A percentile compares a stretch with the other conserved stretches of the same genome.
Conservation (phyloP, 2,888 invertebrate genomes). For the Notodonta dromedarius region DNA sequence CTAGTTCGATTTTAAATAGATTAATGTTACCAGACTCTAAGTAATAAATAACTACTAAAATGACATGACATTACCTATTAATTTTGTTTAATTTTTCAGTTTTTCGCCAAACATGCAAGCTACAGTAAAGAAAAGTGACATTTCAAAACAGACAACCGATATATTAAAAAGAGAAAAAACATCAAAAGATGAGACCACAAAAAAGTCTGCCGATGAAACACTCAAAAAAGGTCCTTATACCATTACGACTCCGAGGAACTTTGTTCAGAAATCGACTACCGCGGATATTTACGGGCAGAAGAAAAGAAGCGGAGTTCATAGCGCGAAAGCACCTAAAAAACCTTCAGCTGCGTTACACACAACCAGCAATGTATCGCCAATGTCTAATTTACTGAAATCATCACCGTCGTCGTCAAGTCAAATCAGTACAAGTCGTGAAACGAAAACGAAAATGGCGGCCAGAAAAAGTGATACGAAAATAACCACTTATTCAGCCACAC, state of each 20-base stretch:
- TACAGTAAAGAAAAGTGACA: slow-evolving; percentile 45
- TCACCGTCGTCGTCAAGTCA: slow-evolving; percentile 59
- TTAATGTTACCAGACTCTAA: no score
- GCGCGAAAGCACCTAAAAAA: slow-evolving; percentile 58
- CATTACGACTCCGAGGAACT: slow-evolving; percentile 60
- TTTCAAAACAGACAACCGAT: slow-evolving; percentile 25
- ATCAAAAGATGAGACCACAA: slow-evolving; percentile 48
- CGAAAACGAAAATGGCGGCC: slow-evolving; percentile 25
- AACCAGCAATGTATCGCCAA: slow-evolving; percentile 54
- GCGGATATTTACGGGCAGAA: slow-evolving; percentile 69
- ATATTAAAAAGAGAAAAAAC: slow-evolving; percentile 35
- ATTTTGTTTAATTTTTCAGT: background rate
- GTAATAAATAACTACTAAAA: no score
- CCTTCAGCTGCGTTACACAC: slow-evolving; percentile 31
- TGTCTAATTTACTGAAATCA: slow-evolving; percentile 64
- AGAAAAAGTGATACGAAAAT: slow-evolving; percentile 32
- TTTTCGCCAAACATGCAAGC: slow-evolving; percentile 13
- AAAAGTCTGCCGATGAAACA: slow-evolving; percentile 56
- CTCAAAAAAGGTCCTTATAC: slow-evolving; percentile 50
- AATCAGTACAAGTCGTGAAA: slow-evolving; percentile 31
- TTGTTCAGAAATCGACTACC: slow-evolving; percentile 56
- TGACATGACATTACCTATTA: background rate
- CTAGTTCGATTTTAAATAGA: no score
- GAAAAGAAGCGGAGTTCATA: slow-evolving; percentile 42
- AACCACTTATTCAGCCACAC: slow-evolving; percentile 29